phyloP scores from a whole-genome alignment of 2,113 vertebrate genomes.

The Atherinomorus stipes region DNA sequence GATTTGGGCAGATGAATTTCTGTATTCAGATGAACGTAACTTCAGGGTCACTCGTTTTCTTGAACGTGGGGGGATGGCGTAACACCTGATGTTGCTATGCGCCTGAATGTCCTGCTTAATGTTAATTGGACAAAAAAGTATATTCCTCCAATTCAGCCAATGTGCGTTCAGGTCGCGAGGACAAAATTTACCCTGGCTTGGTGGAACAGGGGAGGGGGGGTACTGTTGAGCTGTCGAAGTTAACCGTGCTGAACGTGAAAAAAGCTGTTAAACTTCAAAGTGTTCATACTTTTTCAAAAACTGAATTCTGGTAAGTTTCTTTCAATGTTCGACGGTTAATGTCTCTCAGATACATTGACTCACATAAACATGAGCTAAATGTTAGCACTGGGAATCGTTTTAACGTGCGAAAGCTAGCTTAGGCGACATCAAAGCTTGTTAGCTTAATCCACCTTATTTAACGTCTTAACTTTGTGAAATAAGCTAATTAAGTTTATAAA shows the following conservation, averaged over 20 bases:
- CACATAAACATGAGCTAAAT: not conserved
- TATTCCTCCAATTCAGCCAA: constrained; percentile 40
- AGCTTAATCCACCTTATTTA: constrained; percentile 23
- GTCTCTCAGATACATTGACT: not conserved
- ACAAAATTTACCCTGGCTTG: not conserved
- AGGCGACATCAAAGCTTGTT: not conserved
- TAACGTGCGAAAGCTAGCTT: not conserved
- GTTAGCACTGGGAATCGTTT: not conserved
- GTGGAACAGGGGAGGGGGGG: not conserved
- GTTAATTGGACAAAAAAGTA: constrained; percentile 58
- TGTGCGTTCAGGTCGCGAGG: constrained; percentile 38
- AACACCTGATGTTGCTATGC: constrained; percentile 55
- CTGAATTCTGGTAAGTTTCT: not conserved
- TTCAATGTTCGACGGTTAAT: not conserved
- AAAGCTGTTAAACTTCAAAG: not conserved
- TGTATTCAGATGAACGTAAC: not conserved
- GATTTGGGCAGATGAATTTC: not conserved
- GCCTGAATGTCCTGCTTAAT: not conserved
- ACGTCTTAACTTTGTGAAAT: constrained; percentile 3
- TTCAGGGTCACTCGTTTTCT: not conserved
- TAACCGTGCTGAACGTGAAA: not conserved
- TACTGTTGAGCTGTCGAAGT: not conserved
- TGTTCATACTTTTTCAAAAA: not conserved
- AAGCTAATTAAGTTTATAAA: not conserved
- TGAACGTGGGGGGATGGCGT: not conserved